phyloP scores from a whole-genome alignment of 2,797 vertebrate genomes.

The Diplodus puntazzo region DNA sequence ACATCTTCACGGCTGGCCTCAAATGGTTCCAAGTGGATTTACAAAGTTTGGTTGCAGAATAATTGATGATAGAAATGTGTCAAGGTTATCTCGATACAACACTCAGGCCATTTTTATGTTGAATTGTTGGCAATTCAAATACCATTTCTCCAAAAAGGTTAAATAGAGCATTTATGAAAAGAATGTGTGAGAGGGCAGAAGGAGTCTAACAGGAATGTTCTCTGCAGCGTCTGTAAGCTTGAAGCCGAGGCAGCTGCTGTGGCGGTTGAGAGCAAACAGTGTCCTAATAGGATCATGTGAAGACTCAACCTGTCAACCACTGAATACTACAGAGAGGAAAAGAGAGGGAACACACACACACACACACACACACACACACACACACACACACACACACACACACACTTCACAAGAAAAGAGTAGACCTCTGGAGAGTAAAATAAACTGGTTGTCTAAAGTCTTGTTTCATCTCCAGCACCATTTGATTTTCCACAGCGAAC shows the following conservation, averaged over 20 bases:
- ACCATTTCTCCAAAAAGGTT: background rate
- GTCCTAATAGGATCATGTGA: slow-evolving; percentile 55
- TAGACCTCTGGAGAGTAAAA: background rate
- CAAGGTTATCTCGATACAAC: background rate
- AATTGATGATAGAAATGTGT: background rate
- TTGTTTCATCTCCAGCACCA: background rate
- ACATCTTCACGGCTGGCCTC: too few species aligned
- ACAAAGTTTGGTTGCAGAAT: background rate
- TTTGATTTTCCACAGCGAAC: background rate
- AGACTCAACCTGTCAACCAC: slow-evolving; percentile 47
- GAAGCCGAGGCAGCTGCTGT: slow-evolving; percentile 24
- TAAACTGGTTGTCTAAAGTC: background rate
- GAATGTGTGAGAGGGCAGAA: background rate
- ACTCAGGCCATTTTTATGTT: background rate
- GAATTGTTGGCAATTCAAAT: background rate
- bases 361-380: background rate
- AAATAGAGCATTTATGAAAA: background rate
- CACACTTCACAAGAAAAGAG: background rate
- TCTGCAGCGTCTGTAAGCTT: slow-evolving; percentile 1
- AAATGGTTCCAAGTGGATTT: background rate
- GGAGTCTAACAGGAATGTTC: background rate
- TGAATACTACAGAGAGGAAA: slow-evolving; percentile 21
- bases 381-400: background rate
- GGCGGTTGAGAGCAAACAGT: slow-evolving; percentile 31
- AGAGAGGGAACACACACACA: background rate